phyloP scores from a whole-genome alignment of 35 echinoderm and acorn worm genomes.

The Apostichopus parvimensis region DNA sequence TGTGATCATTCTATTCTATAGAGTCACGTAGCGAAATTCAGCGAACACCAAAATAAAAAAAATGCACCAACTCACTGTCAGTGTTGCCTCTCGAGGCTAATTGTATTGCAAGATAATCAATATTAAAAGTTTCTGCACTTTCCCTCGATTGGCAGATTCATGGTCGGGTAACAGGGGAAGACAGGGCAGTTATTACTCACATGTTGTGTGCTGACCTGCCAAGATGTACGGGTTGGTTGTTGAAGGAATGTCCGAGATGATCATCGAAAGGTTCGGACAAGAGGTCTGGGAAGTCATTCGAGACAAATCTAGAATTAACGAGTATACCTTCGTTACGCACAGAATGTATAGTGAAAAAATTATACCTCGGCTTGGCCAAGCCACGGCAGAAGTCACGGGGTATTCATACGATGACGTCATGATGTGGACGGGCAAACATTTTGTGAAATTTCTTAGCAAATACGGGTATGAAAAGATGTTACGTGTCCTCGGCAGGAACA shows the following conservation, averaged over 20 bases:
- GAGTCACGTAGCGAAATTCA: too few species aligned
- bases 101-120: too few species aligned
- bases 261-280: constrained; percentile 82
- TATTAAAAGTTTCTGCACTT: too few species aligned
- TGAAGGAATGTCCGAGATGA: constrained; percentile 84
- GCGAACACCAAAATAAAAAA: too few species aligned
- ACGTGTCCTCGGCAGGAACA: constrained; percentile 80
- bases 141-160: too few species aligned
- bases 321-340: constrained; percentile 88
- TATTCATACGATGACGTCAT: constrained; percentile 65
- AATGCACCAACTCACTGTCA: too few species aligned
- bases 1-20: too few species aligned
- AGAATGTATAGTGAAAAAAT: constrained; percentile 92
- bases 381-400: constrained; percentile 60
- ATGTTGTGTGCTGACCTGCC: too few species aligned
- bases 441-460: constrained; percentile 83
- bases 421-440: constrained; percentile 60
- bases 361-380: constrained; percentile 73
- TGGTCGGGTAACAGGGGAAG: too few species aligned
- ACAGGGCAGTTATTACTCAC: too few species aligned
- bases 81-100: too few species aligned
- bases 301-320: constrained; percentile 78
- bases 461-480: constrained; percentile 95
- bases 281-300: constrained; percentile 72
- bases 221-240: constrained; percentile 90